Conservation (phyloP, 2,113 vertebrate species). For the Nerophis ophidion region DNA sequence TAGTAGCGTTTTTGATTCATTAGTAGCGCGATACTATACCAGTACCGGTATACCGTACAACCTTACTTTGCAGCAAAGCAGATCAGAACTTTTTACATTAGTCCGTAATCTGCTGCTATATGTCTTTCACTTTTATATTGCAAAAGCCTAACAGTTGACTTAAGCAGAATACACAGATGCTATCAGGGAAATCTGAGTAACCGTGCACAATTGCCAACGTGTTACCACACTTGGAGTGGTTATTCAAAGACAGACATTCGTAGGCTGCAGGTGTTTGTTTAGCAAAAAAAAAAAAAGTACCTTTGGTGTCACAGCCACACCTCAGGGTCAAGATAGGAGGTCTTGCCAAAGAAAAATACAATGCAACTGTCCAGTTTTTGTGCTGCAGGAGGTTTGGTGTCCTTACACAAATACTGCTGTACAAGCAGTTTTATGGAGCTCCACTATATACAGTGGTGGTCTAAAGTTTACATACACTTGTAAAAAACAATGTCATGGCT, state of each 20-base stretch:
- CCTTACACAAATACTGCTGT: neutral
- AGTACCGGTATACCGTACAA: too few relatives aligned
- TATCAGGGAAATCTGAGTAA: slow-evolving; percentile 18
- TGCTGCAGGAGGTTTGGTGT: neutral
- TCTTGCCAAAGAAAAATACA: neutral
- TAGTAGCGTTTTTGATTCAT: too few relatives aligned
- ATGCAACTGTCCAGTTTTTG: slow-evolving; percentile 6
- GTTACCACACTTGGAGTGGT: slow-evolving; percentile 27
- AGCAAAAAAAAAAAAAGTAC: slow-evolving; percentile 5
- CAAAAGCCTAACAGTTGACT: slow-evolving; percentile 24
- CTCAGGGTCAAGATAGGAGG: slow-evolving; percentile 12
- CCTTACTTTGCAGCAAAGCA: neutral
- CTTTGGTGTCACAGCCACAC: slow-evolving; percentile 34
- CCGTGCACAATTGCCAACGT: slow-evolving; percentile 21
- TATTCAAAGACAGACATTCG: slow-evolving; percentile 10
- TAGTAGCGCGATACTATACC: too few relatives aligned
- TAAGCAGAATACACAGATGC: slow-evolving; percentile 14
- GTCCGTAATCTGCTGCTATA: slow-evolving; percentile 11
- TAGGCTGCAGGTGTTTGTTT: slow-evolving; percentile 39
- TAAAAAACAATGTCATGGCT: too few relatives aligned
- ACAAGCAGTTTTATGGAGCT: neutral
- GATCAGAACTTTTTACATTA: neutral
- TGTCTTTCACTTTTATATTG: slow-evolving; percentile 21
- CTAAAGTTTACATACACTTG: too few relatives aligned
- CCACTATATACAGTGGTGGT: neutral